A percentile compares a stretch with the other conserved stretches of the same genome.
These are phyloP conservation scores for Philopedon plagiatum DNA, from an alignment of 2,888 invertebrate species.

Conservation along the genomic window DNA sequence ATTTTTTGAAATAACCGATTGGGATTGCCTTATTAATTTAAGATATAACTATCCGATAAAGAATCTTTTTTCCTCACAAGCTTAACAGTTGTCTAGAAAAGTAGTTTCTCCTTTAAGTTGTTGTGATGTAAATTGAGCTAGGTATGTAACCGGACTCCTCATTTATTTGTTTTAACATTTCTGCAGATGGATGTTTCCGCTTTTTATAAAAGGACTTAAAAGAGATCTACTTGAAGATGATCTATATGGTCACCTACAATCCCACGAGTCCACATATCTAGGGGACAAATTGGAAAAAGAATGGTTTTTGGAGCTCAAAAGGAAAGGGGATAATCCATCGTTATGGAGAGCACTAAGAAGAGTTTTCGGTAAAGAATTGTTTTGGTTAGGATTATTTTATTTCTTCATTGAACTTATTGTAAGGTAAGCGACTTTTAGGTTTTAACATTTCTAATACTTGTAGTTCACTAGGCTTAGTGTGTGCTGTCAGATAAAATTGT, in stretches of 20 bases:
- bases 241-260: constrained; percentile 67
- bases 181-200: constrained; percentile 70
- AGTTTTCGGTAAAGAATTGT: constrained; percentile 53
- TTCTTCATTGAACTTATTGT: constrained; percentile 51
- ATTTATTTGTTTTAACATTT: too few species aligned
- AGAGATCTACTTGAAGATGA: constrained; percentile 70
- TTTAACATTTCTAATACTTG: too few species aligned
- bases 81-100: too few species aligned
- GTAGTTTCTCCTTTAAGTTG: too few species aligned
- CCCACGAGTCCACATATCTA: constrained; percentile 67
- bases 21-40: too few species aligned
- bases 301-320: constrained; percentile 57
- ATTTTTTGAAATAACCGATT: too few species aligned
- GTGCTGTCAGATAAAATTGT: too few species aligned
- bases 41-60: too few species aligned
- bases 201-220: constrained; percentile 68
- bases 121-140: too few species aligned
- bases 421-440: constrained; percentile 50
- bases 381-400: constrained; percentile 48
- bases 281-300: constrained; percentile 66
- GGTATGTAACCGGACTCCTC: neutral
- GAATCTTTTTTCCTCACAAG: too few species aligned
- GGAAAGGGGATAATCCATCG: constrained; percentile 54
- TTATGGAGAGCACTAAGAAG: constrained; percentile 57
- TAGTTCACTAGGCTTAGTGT: too few species aligned